Evolutionary conservation across 2,113 vertebrate species (phyloP).

Genomic region (Callospermophilus lateralis): DNA sequence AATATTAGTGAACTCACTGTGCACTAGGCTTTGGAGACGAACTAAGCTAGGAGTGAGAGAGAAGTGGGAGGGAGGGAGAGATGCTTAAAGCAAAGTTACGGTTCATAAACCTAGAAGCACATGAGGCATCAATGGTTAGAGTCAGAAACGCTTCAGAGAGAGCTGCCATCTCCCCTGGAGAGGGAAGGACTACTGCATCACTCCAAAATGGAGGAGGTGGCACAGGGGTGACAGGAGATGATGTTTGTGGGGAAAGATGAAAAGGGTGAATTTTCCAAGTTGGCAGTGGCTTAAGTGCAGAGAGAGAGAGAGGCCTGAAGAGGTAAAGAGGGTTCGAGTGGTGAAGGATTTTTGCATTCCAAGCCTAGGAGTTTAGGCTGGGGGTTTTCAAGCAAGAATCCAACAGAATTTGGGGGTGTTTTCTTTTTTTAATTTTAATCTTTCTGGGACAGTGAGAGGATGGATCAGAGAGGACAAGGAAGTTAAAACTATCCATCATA

Average conservation of each 20-base stretch:
- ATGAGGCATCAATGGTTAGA: background rate
- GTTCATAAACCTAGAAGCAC: background rate
- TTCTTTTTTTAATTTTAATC: background rate
- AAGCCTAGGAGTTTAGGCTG: background rate
- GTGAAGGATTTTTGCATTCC: background rate
- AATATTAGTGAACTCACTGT: background rate
- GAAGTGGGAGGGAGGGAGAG: rapidly evolving
- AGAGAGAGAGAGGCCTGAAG: background rate
- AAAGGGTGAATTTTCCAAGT: background rate
- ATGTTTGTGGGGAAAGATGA: background rate
- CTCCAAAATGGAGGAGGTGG: background rate
- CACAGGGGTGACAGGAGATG: background rate
- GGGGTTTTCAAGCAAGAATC: background rate
- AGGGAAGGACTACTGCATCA: background rate
- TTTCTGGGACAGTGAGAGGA: background rate
- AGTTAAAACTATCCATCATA: background rate
- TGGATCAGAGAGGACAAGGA: background rate
- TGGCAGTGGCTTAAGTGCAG: background rate
- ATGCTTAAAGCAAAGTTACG: background rate
- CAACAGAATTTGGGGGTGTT: background rate
- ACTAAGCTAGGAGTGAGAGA: background rate
- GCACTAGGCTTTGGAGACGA: background rate
- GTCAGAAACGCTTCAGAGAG: background rate
- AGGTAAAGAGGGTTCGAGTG: background rate
- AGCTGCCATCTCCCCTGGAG: background rate